Percentiles rank a stretch among this genome's conserved stretches.
Evolutionary conservation across 2,113 vertebrate species (phyloP).

Genomic region (Syrrhaptes paradoxus): DNA sequence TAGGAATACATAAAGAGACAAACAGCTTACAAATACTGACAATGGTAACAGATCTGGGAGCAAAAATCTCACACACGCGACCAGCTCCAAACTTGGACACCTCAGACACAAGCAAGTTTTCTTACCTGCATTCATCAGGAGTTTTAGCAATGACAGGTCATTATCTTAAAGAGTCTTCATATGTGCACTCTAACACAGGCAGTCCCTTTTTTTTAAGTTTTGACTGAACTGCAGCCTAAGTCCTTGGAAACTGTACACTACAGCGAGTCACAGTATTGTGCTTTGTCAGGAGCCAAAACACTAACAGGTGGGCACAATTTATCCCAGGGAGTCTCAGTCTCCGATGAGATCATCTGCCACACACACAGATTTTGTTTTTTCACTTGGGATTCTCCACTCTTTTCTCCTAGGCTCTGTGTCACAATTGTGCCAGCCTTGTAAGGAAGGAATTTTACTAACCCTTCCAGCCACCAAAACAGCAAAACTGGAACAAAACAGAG

Average conservation of each 20-base stretch:
- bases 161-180: neutral
- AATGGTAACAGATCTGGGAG: neutral
- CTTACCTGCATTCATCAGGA: neutral
- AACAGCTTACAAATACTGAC: neutral
- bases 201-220: neutral
- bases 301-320: neutral
- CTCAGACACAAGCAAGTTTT: neutral
- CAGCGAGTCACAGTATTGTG: neutral
- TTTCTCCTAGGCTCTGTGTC: accelerated
- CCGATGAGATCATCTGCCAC: neutral
- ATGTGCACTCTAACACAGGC: neutral
- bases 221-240: neutral
- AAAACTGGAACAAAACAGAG: neutral
- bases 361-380: neutral
- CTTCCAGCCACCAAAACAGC: neutral
- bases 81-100: neutral
- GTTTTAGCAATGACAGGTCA: neutral
- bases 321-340: neutral
- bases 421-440: neutral
- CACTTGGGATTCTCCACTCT: neutral
- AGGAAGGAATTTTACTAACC: neutral
- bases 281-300: neutral
- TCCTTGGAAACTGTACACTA: neutral
- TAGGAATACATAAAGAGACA: neutral
- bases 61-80: neutral